Base-by-base conservation (phyloP, 1,140 invertebrate species). In the Drosophila pseudoananassae region DNA sequence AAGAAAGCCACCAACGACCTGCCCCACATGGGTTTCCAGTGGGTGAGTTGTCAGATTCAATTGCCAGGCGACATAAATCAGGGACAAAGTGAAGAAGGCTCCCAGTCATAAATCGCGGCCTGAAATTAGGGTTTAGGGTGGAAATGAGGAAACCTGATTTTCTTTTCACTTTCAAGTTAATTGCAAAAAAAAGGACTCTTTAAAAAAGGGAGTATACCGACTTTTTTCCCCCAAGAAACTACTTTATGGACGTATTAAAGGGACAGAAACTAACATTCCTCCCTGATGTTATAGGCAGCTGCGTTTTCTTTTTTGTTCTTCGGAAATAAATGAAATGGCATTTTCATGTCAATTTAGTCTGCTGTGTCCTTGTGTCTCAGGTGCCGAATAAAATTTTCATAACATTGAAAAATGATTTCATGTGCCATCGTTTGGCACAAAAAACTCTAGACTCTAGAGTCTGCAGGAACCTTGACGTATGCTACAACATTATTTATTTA, bases 41-140 rank as follows among this genome's bases (percentile, higher is more conserved):
- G 65, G 40, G n/a, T 23, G 38, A 68, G 63, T 31, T 69, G 65
- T 69, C 65, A 55, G 38, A 55, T 55, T 68, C 63, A 69, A 55
- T 69, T 55, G 65, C 40, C 14, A 40, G 31, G 40, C n/a, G 12
- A 23, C 63, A 69, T 55, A 55, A 55, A 38, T 69, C 65, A 55
- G 49, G n/a, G 50, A 15, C 7, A 23, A 55, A 47, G n/a, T 10
- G 25, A 25, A 23, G 31, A 38, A 25, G 50, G 31, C 40, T 27
- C 23, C 29, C 8, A 69, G 63, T 47, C 65, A 69, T 69, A 69
- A 69, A 69, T 69, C 64, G n/a, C 53, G 15, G 17, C 50, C 3
- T 23, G 63, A 69, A 69, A 23, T 47, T 66, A 6, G 5, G 38
- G 38, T 40, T 40, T 40, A n/a, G n/a, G 36, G 36, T 15, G 29